Conservation (phyloP, 2,797 vertebrate species). For the Pteronotus mesoamericanus region DNA sequence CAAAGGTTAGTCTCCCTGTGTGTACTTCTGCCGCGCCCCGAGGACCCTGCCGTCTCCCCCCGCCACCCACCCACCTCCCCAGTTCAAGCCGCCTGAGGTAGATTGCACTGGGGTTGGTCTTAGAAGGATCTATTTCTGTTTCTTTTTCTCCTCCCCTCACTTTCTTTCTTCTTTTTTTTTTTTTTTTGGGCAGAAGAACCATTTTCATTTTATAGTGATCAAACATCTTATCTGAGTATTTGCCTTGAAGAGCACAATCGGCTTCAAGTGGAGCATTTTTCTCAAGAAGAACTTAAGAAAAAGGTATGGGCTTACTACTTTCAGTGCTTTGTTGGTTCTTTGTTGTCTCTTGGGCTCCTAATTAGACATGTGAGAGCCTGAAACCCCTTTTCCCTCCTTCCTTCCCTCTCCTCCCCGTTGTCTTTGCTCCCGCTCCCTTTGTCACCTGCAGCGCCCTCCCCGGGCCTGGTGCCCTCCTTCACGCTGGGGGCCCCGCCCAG, state of each 20-base stretch:
- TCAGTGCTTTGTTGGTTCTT: neutral
- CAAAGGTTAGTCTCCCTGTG: neutral
- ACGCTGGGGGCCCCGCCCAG: neutral
- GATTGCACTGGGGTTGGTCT: neutral
- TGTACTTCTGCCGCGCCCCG: neutral
- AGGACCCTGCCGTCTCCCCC: no score
- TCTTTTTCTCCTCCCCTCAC: neutral
- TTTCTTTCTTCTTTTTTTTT: neutral
- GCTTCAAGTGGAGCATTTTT: slow-evolving; percentile 85
- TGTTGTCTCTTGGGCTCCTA: slow-evolving; percentile 51
- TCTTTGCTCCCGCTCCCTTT: neutral
- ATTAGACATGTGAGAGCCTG: neutral
- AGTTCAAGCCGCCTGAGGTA: neutral
- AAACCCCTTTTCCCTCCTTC: neutral
- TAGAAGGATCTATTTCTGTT: slow-evolving; percentile 33
- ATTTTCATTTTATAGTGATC: slow-evolving; percentile 91
- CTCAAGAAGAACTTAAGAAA: slow-evolving; percentile 89
- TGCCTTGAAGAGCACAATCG: slow-evolving; percentile 87
- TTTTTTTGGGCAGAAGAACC: slow-evolving; percentile 85
- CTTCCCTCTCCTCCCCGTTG: neutral
- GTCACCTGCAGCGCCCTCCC: neutral
- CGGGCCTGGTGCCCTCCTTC: fast-evolving
- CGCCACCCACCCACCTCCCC: fast-evolving
- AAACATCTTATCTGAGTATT: slow-evolving; percentile 98
- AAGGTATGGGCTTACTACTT: slow-evolving; percentile 84